Evolutionary conservation across 2,113 vertebrate genomes (phyloP).

Genomic region (Bombycilla garrulus): DNA sequence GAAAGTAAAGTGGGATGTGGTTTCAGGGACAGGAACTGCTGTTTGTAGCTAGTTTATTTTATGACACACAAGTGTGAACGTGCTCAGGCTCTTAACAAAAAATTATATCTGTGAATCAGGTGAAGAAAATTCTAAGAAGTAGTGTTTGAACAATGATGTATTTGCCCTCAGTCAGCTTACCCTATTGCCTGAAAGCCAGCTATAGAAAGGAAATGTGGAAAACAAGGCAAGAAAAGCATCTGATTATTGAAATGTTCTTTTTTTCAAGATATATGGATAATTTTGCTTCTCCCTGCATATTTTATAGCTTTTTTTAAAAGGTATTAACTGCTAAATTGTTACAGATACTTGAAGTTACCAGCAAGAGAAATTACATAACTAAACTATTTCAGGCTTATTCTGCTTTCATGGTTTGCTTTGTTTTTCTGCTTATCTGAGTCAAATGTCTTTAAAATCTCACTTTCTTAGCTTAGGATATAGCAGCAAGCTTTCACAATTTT

Average conservation of each 20-base stretch:
- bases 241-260: not conserved
- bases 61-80: not conserved
- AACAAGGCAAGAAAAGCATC: not conserved
- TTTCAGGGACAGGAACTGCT: not conserved
- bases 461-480: not conserved
- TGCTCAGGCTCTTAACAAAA: not conserved
- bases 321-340: not conserved
- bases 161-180: not conserved
- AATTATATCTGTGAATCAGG: not conserved
- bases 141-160: not conserved
- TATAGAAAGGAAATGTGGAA: not conserved
- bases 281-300: not conserved
- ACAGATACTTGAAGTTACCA: not conserved
- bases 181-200: not conserved
- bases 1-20: not conserved
- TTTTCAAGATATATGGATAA: not conserved
- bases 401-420: not conserved
- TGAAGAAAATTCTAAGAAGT: not conserved
- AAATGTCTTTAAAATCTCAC: not conserved
- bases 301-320: not conserved
- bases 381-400: not conserved
- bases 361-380: not conserved
- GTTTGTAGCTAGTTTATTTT: not conserved
- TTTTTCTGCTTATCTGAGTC: not conserved
- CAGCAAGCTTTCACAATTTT: not conserved